These are phyloP conservation scores for Pteropus alecto DNA, from an alignment of 2,113 vertebrate genomes.

Conservation along the genomic window DNA sequence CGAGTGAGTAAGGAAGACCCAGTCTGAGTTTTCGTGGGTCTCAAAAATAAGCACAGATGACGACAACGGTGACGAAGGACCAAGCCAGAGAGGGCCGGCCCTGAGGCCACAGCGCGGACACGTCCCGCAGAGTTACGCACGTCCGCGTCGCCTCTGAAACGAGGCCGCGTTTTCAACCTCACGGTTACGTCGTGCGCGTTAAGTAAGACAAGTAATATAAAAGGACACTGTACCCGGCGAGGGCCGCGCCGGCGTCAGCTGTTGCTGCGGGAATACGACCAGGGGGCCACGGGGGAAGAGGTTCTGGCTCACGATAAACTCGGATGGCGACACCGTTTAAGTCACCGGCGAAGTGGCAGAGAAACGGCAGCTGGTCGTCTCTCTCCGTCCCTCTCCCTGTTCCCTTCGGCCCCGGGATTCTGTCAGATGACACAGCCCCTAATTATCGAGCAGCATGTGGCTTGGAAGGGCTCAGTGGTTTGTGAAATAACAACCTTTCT, in stretches of 20 bases:
- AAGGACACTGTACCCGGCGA: background rate
- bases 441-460: slow-evolving; percentile 58
- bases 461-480: slow-evolving; percentile 69
- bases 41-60: background rate
- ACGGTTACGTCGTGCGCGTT: background rate
- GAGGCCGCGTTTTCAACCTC: background rate
- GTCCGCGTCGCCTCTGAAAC: background rate
- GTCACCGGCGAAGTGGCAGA: background rate
- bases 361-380: slow-evolving; percentile 54
- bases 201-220: background rate
- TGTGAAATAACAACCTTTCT: slow-evolving; percentile 74
- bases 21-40: background rate
- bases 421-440: slow-evolving; percentile 39
- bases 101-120: fast-evolving
- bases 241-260: background rate
- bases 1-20: background rate
- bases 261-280: background rate
- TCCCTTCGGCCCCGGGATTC: background rate
- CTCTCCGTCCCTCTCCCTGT: background rate
- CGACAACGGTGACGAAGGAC: background rate
- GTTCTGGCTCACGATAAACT: background rate
- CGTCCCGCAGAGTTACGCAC: fast-evolving
- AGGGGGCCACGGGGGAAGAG: background rate
- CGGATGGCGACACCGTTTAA: background rate
- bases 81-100: fast-evolving